Evolutionary conservation across 2,797 vertebrate species (phyloP), one percentile per base, ranked within the genome.

Genomic region (Dromococcyx pavoninus): DNA sequence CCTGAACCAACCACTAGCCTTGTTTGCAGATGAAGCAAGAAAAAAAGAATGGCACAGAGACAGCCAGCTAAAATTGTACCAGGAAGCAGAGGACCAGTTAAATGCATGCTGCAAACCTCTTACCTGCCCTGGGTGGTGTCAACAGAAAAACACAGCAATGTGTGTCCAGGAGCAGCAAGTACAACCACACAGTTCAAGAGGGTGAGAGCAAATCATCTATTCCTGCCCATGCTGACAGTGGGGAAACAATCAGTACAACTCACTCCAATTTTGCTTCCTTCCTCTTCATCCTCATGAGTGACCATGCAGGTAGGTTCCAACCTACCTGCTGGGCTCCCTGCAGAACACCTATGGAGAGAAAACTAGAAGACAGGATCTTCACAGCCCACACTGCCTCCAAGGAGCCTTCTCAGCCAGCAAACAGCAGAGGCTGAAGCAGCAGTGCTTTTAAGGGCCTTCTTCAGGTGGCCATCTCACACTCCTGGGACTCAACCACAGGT

Each of bases 381-480:
- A 3, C 71, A 79, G 41, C 13, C 27, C 15, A 9, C 0, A 0
- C 6, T 5, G 1, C 32, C 27, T 39, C n/a, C 0, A 1, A 30
- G 21, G 6, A 65, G 1, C 9, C n/a, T 73, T 30, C 13, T 73
- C 35, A 46, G 13, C 32, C 66, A 86, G 6, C 28, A 88, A 80
- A 35, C 5, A 73, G 10, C 3, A 43, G 5, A 15, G 0, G 0
- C 0, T 35, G 9, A 73, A 11, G 11, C 30, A 30, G 11, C 10
- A 8, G 18, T 25, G 32, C 17, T 87, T 88, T 66, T 79, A 48
- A 87, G 17, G 60, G 15, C 17, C 28, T 70, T 17, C 28, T 70
- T 15, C 32, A 16, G 1, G 11, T 10, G 32, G 48, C 35, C 72
- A 80, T 5, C 12, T 43, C 3, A 0, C 10, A 2, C 13, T 35